phyloP scores from a whole-genome alignment of 37 sponge, comb jelly and placozoan species.

The Oopsacas minuta region DNA sequence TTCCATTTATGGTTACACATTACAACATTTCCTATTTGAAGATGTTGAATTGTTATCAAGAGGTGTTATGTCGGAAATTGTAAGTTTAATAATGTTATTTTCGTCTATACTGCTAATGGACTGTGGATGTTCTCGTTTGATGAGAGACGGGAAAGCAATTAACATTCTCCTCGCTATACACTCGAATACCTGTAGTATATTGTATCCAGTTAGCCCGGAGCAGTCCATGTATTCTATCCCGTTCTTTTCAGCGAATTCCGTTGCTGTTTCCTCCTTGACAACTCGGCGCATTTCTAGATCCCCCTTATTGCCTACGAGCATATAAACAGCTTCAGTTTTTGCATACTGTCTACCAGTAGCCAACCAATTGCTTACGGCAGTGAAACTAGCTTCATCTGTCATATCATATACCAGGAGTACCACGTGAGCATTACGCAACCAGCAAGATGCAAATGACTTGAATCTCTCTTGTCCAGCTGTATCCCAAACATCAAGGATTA shows the following conservation, averaged over 20 bases:
- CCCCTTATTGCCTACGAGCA: not conserved
- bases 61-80: not conserved
- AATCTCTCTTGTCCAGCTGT: not conserved
- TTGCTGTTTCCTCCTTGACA: not conserved
- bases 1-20: not conserved
- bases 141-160: not conserved
- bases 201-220: not conserved
- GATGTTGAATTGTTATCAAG: not conserved
- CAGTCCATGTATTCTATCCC: not conserved
- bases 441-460: not conserved
- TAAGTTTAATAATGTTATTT: not conserved
- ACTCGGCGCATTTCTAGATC: not conserved
- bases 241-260: not conserved
- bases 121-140: not conserved
- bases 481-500: not conserved
- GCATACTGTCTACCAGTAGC: not conserved
- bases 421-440: not conserved
- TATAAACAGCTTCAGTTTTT: not conserved
- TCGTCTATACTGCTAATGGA: not conserved
- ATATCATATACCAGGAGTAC: not conserved
- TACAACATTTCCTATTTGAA: slow-evolving; percentile 2
- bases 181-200: not conserved
- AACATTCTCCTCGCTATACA: not conserved
- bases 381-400: not conserved
- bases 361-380: not conserved